Base-by-base conservation (phyloP, 1,140 invertebrate species). In the Plodia interpunctella region DNA sequence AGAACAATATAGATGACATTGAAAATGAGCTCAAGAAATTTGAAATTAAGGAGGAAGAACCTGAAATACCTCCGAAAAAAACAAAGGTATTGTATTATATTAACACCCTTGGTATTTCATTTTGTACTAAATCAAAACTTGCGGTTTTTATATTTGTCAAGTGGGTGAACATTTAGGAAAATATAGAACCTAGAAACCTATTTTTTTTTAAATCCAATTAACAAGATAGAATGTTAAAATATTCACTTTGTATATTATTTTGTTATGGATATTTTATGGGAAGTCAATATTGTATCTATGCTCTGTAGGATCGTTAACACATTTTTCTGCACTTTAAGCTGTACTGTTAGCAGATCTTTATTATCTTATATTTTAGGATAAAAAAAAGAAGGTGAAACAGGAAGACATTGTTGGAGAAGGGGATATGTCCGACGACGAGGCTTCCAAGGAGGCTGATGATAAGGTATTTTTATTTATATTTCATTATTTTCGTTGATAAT, bases 11-110 rank as follows among this genome's bases (percentile, higher is more conserved):
- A 50, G 80, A 87, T 66, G 76, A 87, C 62, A 70, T 87, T 30
- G 85, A 88, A 62, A 78, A 83, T 44, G 85, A 88, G 65, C 60
- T 88, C 28, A 85, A 85, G 68, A 88, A 86, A 59, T 85, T 88
- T 66, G 82, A 86, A 72, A 80, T 88, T 0, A 85, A 85, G 51
- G 83, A 88, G 32, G 59, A 25, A 52, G 66, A 64, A 32, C 53
- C 59, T 8, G 65, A 62, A 44, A 59, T 61, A 53, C 38, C 35
- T 28, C 57, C 60, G 32, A 59, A 52, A 9, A 72, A 76, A 52
- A 25, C 52, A 2, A 74, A 74, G 67, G 71, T 76, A 67, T 30
- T 49, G 35, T 15, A n/a, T n/a, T n/a, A n/a, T n/a, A n/a, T n/a
- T n/a, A n/a, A n/a, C n/a, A 57, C 30, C 30, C 11, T 6, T 32